Evolutionary conservation across 92 coral and sea anemone species (phyloP).

Genomic region (Epizoanthus rinbou): DNA sequence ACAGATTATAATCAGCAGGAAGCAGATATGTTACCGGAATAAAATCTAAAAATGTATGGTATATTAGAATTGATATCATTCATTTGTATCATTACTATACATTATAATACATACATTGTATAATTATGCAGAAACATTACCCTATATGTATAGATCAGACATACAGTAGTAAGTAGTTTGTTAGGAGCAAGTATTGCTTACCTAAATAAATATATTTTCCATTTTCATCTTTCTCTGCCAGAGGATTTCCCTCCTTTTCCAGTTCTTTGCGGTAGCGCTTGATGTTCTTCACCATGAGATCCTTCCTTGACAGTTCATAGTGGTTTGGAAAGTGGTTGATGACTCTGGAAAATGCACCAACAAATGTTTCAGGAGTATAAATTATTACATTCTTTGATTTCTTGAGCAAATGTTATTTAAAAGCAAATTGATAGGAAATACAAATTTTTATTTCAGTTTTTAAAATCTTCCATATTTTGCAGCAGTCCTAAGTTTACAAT

Average conservation of each 20-base stretch:
- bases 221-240: slow-evolving; percentile 93
- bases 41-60: slow-evolving; percentile 60
- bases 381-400: no score
- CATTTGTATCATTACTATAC: neutral
- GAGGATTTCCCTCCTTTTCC: slow-evolving; percentile 89
- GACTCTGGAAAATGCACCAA: slow-evolving; percentile 50
- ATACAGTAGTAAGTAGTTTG: neutral
- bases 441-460: no score
- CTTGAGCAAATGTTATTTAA: no score
- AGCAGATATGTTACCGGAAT: slow-evolving; percentile 95
- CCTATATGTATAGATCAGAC: no score
- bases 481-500: no score
- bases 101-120: neutral
- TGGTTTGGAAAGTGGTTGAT: slow-evolving; percentile 98
- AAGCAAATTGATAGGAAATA: no score
- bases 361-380: no score
- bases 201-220: slow-evolving; percentile 92
- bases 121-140: no score
- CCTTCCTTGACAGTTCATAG: slow-evolving; percentile 96
- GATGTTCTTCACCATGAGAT: slow-evolving; percentile 95
- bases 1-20: slow-evolving; percentile 96
- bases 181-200: neutral
- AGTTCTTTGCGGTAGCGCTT: slow-evolving; percentile 93
- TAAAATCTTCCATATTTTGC: no score
- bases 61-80: neutral